Conservation (phyloP, 37 sponge, comb jelly and placozoan genomes). For the Theonella swinhoei region DNA sequence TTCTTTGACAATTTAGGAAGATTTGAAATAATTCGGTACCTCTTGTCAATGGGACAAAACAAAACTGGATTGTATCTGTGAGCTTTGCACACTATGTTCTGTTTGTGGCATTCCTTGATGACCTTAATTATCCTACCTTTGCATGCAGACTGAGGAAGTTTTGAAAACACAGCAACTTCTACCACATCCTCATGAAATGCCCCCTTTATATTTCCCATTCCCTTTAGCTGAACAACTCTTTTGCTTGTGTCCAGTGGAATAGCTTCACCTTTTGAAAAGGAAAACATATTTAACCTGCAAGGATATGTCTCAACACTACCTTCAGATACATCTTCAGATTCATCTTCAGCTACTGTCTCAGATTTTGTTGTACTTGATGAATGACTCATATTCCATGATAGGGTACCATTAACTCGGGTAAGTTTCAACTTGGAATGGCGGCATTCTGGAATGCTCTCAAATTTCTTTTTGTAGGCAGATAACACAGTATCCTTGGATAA, state of each 20-base stretch:
- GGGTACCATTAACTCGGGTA: background rate
- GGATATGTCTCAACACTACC: too few relatives aligned
- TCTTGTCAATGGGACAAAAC: conserved; percentile 43
- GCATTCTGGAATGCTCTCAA: background rate
- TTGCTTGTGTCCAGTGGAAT: conserved; percentile 32
- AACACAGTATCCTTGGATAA: background rate
- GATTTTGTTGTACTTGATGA: background rate
- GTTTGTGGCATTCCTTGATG: conserved; percentile 3
- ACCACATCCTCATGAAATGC: conserved; percentile 59
- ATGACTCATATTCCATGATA: background rate
- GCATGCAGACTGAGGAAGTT: background rate
- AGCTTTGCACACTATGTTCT: conserved; percentile 27
- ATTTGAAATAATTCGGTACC: conserved; percentile 32
- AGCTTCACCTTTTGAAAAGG: conserved; percentile 4
- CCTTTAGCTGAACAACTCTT: conserved; percentile 22
- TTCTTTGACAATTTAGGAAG: conserved; percentile 37
- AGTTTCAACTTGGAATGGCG: conserved; percentile 9
- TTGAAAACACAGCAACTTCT: background rate
- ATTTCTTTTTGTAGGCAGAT: background rate
- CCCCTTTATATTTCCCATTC: conserved; percentile 27
- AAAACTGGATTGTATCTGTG: conserved; percentile 39
- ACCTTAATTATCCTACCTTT: conserved; percentile 13
- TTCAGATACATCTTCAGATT: background rate
- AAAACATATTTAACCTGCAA: background rate
- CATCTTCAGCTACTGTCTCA: background rate